These are phyloP conservation scores for Huso huso DNA, from an alignment of 2,797 vertebrate species.

Conservation along the genomic window DNA sequence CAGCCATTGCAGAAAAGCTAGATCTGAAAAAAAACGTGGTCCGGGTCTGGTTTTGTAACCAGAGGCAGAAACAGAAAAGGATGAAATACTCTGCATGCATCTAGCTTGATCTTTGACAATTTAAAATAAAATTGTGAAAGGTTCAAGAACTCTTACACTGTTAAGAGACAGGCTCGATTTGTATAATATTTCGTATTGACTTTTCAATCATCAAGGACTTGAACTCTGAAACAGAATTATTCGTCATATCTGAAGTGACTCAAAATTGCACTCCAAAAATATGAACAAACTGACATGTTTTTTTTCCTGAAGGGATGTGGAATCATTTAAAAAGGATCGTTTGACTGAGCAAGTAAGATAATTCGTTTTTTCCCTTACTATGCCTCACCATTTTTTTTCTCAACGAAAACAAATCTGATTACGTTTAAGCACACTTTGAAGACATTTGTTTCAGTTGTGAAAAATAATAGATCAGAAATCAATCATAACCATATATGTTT, in stretches of 20 bases:
- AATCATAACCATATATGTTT: slow-evolving; percentile 25
- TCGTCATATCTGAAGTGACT: slow-evolving; percentile 49
- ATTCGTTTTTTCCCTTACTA: slow-evolving; percentile 66
- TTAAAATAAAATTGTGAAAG: slow-evolving; percentile 19
- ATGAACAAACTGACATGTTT: slow-evolving; percentile 36
- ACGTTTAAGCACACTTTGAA: slow-evolving; percentile 25
- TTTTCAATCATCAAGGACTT: slow-evolving; percentile 62
- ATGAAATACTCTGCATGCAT: slow-evolving; percentile 97
- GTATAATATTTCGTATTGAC: slow-evolving; percentile 69
- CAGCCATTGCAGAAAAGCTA: slow-evolving; percentile 92
- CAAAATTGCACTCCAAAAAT: slow-evolving; percentile 33
- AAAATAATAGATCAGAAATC: slow-evolving; percentile 8
- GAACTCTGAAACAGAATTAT: slow-evolving; percentile 53
- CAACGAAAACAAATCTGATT: slow-evolving; percentile 38
- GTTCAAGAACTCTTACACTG: slow-evolving; percentile 44
- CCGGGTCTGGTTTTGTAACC: slow-evolving; percentile 97
- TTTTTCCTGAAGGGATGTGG: slow-evolving; percentile 54
- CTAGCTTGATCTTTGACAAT: slow-evolving; percentile 41
- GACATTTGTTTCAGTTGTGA: background rate
- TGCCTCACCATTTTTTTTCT: slow-evolving; percentile 45
- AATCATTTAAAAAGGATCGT: slow-evolving; percentile 60
- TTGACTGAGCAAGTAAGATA: slow-evolving; percentile 84
- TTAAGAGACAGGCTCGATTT: slow-evolving; percentile 52
- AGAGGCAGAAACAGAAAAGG: slow-evolving; percentile 97
- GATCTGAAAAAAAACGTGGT: slow-evolving; percentile 98